Evolutionary conservation across 2,888 invertebrate species (phyloP), one percentile per base, ranked within the genome.

Genomic region (Leptura quadrifasciata): DNA sequence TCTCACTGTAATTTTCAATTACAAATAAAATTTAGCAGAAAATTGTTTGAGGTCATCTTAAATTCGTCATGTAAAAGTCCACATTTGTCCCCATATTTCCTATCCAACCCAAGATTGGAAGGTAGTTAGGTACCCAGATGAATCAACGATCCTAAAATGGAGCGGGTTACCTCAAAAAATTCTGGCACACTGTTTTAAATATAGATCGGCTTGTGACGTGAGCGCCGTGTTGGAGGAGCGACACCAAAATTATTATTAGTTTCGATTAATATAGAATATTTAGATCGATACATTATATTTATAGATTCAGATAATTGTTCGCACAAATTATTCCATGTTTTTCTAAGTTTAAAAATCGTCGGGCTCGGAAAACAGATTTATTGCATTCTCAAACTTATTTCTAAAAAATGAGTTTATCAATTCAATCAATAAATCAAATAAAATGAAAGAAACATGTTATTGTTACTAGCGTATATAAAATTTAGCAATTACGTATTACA

Each of bases 81-180:
- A 18, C 60, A 27, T 27, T 27, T 27, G 24, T 27, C 21, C 21
- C 15, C 21, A 17, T 54, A 57, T n/a, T 58, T 35, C 21, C 39
- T 21, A 69, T 69, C 57, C 10, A 35, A 17, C 17, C 68, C 69
- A 39, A 69, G n/a, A 21, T 20, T 31, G 55, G 58, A 20, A 69
- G 58, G 69, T 58, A 58, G 69, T n/a, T n/a, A n/a, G n/a, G n/a
- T 52, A 52, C 61, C 69, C 63, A 64, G 58, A 68, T 80, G 79
- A 80, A 68, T 77, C 79, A 80, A 58, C 77, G 77, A 60, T 72
- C 80, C 80, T 75, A 80, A 80, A 80, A 80, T 78, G 80, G 80
- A 63, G 58, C 61, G 78, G 77, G 47, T 73, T 77, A 69, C 67
- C 64, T 75, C 52, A 69, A 72, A 77, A 72, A 68, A 67, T 57